These are phyloP conservation scores for Macrocentrus cingulum DNA, from an alignment of 1,140 invertebrate species.

Conservation along the genomic window DNA sequence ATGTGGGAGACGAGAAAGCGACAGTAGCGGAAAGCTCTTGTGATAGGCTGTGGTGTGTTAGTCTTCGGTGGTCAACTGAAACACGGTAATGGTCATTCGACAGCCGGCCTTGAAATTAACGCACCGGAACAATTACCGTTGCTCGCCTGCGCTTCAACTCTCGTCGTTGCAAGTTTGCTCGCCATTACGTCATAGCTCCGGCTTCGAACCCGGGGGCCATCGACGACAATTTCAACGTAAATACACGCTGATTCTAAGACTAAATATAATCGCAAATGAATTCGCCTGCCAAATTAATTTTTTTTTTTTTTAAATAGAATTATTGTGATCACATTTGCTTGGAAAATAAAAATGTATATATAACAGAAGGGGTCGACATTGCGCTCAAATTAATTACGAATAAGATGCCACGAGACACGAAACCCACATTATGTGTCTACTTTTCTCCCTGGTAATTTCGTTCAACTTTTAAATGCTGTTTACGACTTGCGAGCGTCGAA, in stretches of 20 bases:
- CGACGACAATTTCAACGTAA: no score
- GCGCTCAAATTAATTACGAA: conserved; percentile 38
- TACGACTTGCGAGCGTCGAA: conserved; percentile 10
- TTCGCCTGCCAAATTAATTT: no score
- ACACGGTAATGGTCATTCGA: conserved; percentile 23
- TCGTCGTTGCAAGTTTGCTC: conserved; percentile 30
- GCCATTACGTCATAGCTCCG: conserved; percentile 26
- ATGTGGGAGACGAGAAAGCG: no score
- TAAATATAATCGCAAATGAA: no score
- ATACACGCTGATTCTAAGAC: no score
- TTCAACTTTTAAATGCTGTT: conserved; percentile 34
- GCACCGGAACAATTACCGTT: conserved; percentile 35
- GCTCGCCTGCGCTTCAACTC: not conserved
- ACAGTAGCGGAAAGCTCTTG: not conserved
- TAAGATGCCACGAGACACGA: conserved; percentile 34
- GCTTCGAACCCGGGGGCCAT: not conserved
- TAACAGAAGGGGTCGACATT: not conserved
- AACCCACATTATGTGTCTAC: conserved; percentile 33
- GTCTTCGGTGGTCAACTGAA: conserved; percentile 17
- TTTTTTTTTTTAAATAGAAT: not conserved
- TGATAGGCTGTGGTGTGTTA: not conserved
- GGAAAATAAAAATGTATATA: no score
- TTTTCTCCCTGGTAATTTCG: conserved; percentile 25
- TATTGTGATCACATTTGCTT: not conserved
- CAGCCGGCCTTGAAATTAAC: conserved; percentile 38